Evolutionary conservation across 1,140 invertebrate species (phyloP).

Genomic region (Drosophila equinoxialis): DNA sequence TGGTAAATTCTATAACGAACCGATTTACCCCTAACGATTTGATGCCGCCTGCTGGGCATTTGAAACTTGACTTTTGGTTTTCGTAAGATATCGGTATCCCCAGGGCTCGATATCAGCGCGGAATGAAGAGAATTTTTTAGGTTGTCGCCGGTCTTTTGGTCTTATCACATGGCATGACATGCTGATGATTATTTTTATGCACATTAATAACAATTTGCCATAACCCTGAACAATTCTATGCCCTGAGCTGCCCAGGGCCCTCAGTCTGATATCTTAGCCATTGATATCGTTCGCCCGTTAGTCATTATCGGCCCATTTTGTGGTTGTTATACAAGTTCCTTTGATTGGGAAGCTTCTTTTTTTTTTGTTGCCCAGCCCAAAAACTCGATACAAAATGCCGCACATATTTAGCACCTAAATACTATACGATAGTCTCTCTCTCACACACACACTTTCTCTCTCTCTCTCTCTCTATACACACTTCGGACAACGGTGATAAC

Average conservation of each 20-base stretch:
- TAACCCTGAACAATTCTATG: neutral
- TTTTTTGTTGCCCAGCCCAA: neutral
- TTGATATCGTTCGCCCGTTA: neutral
- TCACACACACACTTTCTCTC: too few species aligned
- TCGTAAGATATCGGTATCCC: neutral
- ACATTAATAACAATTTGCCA: slow-evolving; percentile 4
- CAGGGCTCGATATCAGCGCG: slow-evolving; percentile 20
- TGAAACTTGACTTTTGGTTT: slow-evolving; percentile 1
- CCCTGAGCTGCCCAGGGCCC: neutral
- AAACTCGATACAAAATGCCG: slow-evolving; percentile 20
- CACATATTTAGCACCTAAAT: slow-evolving; percentile 5
- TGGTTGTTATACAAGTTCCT: slow-evolving; percentile 16
- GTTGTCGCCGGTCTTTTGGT: neutral
- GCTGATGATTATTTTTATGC: slow-evolving; percentile 9
- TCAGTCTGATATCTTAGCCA: neutral
- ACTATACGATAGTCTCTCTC: too few species aligned
- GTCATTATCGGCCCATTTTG: slow-evolving; percentile 1
- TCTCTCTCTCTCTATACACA: neutral
- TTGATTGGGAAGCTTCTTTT: slow-evolving; percentile 4
- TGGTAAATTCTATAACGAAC: slow-evolving; percentile 1
- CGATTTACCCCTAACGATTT: neutral
- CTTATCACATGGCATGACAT: slow-evolving; percentile 32
- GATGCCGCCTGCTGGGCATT: neutral
- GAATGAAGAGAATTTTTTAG: neutral
- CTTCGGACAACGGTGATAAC: slow-evolving; percentile 1